Percentiles rank a stretch among this genome's conserved stretches.
Conservation (phyloP, 2,888 invertebrate species). For the Amblyjoppa proteus region DNA sequence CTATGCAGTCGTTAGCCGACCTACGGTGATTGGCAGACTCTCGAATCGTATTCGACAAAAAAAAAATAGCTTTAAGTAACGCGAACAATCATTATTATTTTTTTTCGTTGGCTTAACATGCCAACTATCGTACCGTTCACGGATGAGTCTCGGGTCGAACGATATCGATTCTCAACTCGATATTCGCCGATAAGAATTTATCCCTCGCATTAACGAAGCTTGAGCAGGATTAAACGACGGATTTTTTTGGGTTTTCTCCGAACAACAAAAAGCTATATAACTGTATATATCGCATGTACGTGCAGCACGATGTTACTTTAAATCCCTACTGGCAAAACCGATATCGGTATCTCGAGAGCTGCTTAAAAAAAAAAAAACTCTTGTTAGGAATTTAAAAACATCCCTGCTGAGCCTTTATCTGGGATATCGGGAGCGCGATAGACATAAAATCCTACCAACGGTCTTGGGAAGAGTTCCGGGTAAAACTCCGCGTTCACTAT, state of each 20-base stretch:
- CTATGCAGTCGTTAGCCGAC: background rate
- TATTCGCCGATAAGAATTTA: slow-evolving; percentile 19
- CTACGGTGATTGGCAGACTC: background rate
- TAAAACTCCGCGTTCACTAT: slow-evolving; percentile 3
- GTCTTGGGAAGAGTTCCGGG: background rate
- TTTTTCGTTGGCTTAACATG: background rate
- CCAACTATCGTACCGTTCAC: background rate
- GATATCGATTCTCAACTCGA: slow-evolving; percentile 12
- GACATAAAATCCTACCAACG: background rate
- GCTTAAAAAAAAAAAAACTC: slow-evolving; percentile 1
- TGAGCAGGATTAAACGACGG: background rate
- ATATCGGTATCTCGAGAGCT: background rate
- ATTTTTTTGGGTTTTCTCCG: background rate
- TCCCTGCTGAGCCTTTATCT: slow-evolving; percentile 6
- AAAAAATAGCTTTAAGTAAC: no score
- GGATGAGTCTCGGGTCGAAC: background rate
- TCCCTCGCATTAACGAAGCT: slow-evolving; percentile 26
- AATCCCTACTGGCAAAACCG: slow-evolving; percentile 14
- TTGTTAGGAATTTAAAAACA: slow-evolving; percentile 9
- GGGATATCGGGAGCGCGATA: background rate
- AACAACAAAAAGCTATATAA: slow-evolving; percentile 20
- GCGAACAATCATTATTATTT: background rate
- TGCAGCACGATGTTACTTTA: background rate
- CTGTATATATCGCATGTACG: background rate
- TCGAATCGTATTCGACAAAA: background rate